A percentile compares a stretch with the other conserved stretches of the same genome.
phyloP scores from a whole-genome alignment of 1,140 invertebrate species.

The Sipha flava region DNA sequence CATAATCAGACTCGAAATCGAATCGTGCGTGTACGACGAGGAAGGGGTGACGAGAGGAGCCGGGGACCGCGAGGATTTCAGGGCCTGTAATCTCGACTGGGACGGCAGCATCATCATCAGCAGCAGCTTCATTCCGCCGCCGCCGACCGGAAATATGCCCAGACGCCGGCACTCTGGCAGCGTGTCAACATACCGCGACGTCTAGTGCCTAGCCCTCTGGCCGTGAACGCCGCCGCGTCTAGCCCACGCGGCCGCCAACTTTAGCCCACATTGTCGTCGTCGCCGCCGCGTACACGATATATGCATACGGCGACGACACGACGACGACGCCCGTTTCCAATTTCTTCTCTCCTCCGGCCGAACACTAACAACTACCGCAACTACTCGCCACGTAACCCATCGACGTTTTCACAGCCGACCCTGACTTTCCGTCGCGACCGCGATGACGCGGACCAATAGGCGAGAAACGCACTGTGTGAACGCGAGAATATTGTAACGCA shows the following conservation, averaged over 20 bases:
- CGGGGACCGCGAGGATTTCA: background rate
- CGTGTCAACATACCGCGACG: conserved; percentile 32
- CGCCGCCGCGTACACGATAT: background rate
- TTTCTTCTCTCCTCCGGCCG: background rate
- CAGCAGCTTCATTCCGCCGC: background rate
- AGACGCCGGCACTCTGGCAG: conserved; percentile 31
- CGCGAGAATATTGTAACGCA: too few relatives aligned
- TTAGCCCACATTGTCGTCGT: conserved; percentile 20
- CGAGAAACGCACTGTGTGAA: too few relatives aligned
- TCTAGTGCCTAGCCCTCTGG: conserved; percentile 12
- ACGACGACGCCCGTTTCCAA: background rate
- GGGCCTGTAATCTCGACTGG: background rate
- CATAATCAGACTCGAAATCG: background rate
- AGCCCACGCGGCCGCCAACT: conserved; percentile 31
- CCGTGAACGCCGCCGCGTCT: background rate
- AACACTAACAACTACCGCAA: background rate
- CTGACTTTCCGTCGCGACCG: too few relatives aligned
- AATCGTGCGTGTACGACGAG: background rate
- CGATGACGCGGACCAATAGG: too few relatives aligned
- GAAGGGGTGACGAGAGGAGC: too few relatives aligned
- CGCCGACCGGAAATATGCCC: conserved; percentile 19
- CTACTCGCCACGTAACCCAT: background rate
- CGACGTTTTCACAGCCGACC: too few relatives aligned
- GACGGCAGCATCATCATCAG: background rate
- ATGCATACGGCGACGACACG: background rate